These are phyloP conservation scores for Oeneis ivallda DNA, from an alignment of 2,888 invertebrate genomes.

Conservation along the genomic window DNA sequence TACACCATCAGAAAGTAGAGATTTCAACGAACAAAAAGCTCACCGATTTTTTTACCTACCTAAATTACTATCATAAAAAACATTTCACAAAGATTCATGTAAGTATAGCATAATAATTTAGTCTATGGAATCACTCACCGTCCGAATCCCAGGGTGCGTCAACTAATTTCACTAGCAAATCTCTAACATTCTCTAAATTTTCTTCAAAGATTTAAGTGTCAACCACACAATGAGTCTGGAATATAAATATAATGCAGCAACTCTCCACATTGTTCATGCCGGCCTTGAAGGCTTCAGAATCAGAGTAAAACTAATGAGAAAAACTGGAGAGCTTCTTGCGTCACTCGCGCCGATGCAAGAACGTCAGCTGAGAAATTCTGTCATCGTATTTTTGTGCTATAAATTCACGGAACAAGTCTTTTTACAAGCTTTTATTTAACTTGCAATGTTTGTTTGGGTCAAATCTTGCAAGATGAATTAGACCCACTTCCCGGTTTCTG, in stretches of 20 bases:
- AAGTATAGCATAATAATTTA: no score
- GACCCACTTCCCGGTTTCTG: no score
- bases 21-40: no score
- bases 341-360: background rate
- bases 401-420: background rate
- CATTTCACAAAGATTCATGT: no score
- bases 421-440: no score
- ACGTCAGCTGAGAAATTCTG: background rate
- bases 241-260: conserved; percentile 21
- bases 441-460: no score
- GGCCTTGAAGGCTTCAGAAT: background rate
- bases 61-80: no score
- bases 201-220: conserved; percentile 5
- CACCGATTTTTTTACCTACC: no score
- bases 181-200: background rate
- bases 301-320: conserved; percentile 21
- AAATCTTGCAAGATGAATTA: no score
- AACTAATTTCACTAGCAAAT: background rate
- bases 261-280: conserved; percentile 13
- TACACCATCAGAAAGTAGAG: no score
- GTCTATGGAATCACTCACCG: no score
- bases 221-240: conserved; percentile 12
- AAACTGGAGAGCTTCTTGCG: conserved; percentile 17
- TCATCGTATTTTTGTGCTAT: background rate
- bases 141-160: background rate